Conservation (phyloP, 2,888 invertebrate species). For the Meteorus cinctellus region DNA sequence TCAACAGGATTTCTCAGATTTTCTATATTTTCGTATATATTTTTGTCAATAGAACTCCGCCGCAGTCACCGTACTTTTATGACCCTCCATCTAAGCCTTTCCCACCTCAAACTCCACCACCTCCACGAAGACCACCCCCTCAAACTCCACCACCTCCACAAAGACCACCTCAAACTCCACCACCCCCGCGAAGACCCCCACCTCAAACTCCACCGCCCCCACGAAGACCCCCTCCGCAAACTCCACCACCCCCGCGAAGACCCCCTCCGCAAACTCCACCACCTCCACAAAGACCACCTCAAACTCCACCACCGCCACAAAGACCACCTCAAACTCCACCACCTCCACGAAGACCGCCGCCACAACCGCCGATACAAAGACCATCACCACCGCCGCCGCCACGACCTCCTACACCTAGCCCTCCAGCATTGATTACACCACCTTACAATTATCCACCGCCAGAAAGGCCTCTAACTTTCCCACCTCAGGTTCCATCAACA, state of each 20-base stretch:
- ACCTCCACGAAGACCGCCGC: neutral
- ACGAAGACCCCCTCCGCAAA: constrained; percentile 50
- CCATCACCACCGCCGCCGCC: constrained; percentile 52
- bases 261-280: too few species aligned
- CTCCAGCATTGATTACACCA: constrained; percentile 48
- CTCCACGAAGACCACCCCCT: constrained; percentile 45
- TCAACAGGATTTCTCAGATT: neutral
- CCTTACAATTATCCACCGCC: constrained; percentile 2
- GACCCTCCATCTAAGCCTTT: constrained; percentile 54
- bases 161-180: constrained; percentile 39
- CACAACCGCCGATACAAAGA: constrained; percentile 49
- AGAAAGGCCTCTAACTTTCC: constrained; percentile 43
- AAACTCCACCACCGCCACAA: too few species aligned
- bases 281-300: constrained; percentile 51
- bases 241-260: constrained; percentile 52
- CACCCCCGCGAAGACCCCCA: too few species aligned
- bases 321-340: too few species aligned
- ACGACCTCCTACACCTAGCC: constrained; percentile 34
- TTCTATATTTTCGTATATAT: neutral
- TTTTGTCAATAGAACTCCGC: neutral
- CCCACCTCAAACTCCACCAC: constrained; percentile 49
- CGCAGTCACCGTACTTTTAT: constrained; percentile 42
- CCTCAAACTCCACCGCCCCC: constrained; percentile 51
- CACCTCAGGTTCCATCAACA: constrained; percentile 32
- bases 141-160: constrained; percentile 57